These are phyloP conservation scores for Salarias fasciatus DNA, from an alignment of 2,797 vertebrate genomes.

Conservation along the genomic window DNA sequence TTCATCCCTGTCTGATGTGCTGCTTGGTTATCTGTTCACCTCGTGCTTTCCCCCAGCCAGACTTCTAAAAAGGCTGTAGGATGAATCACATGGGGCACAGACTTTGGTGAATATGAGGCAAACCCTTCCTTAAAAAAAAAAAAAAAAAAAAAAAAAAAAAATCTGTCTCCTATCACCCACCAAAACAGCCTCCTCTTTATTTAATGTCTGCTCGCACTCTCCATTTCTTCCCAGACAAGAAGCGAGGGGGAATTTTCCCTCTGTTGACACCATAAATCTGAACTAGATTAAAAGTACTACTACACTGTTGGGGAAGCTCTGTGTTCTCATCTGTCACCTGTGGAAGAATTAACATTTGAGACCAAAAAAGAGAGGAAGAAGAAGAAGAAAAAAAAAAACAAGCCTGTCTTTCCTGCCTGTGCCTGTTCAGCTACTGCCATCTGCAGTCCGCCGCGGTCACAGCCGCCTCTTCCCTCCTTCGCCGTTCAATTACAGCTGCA, in stretches of 20 bases:
- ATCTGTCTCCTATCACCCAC: conserved; percentile 36
- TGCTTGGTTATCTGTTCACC: conserved; percentile 76
- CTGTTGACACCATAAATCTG: conserved; percentile 81
- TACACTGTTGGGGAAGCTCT: conserved; percentile 65
- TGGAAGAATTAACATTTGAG: conserved; percentile 54
- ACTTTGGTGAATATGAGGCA: conserved; percentile 61
- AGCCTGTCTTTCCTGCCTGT: conserved; percentile 28
- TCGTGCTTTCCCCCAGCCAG: conserved; percentile 54
- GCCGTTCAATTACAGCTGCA: conserved; percentile 63
- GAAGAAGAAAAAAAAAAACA: background rate
- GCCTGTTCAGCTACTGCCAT: conserved; percentile 81
- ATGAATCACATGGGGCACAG: conserved; percentile 73
- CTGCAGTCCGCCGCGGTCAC: conserved; percentile 72
- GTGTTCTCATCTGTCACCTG: conserved; percentile 76
- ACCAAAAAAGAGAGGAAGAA: conserved; percentile 1
- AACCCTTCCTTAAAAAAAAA: conserved; percentile 45
- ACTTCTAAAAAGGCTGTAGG: conserved; percentile 71
- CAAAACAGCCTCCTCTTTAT: conserved; percentile 70
- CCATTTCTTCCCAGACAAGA: conserved; percentile 73
- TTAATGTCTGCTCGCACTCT: conserved; percentile 73
- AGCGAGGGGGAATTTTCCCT: conserved; percentile 70
- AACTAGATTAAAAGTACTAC: conserved; percentile 77
- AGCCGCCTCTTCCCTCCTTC: conserved; percentile 25
- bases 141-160: too few species aligned
- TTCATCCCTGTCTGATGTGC: conserved; percentile 73